These are phyloP conservation scores for Orestias chungarensis DNA, from an alignment of 2,797 vertebrate genomes.

Conservation along the genomic window DNA sequence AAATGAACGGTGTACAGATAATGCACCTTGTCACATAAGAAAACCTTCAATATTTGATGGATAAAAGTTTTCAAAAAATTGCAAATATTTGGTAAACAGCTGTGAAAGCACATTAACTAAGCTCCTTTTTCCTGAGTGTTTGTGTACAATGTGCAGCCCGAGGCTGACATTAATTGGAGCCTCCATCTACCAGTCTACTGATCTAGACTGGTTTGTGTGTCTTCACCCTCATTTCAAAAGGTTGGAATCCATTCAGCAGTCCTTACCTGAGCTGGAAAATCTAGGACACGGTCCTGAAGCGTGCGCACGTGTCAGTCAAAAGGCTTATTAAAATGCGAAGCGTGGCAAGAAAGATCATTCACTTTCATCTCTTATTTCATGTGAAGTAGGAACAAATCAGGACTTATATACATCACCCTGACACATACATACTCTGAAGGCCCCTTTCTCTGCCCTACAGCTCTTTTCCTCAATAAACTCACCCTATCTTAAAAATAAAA, in stretches of 20 bases:
- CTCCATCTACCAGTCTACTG: slow-evolving; percentile 23
- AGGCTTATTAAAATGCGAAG: slow-evolving; percentile 48
- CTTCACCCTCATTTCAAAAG: slow-evolving; percentile 30
- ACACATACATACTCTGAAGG: slow-evolving; percentile 26
- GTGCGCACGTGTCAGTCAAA: slow-evolving; percentile 47
- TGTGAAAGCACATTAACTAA: slow-evolving; percentile 9
- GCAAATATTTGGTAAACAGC: background rate
- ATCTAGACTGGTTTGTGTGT: slow-evolving; percentile 26
- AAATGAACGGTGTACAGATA: background rate
- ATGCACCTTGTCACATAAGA: background rate
- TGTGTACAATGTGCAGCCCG: slow-evolving; percentile 6
- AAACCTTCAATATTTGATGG: background rate
- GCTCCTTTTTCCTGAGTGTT: slow-evolving; percentile 10
- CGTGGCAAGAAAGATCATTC: slow-evolving; percentile 35
- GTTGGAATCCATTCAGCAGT: slow-evolving; percentile 25
- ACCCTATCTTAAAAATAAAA: slow-evolving; percentile 26
- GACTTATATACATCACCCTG: slow-evolving; percentile 58
- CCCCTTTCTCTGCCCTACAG: slow-evolving; percentile 13
- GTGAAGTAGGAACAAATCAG: slow-evolving; percentile 50
- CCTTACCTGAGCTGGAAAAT: slow-evolving; percentile 51
- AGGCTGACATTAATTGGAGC: slow-evolving; percentile 24
- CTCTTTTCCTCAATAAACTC: slow-evolving; percentile 27
- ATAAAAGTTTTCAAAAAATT: background rate
- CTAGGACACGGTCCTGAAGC: slow-evolving; percentile 39
- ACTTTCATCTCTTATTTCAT: slow-evolving; percentile 41